Evolutionary conservation across 2,113 vertebrate species (phyloP).

Genomic region (Hoplias malabaricus): DNA sequence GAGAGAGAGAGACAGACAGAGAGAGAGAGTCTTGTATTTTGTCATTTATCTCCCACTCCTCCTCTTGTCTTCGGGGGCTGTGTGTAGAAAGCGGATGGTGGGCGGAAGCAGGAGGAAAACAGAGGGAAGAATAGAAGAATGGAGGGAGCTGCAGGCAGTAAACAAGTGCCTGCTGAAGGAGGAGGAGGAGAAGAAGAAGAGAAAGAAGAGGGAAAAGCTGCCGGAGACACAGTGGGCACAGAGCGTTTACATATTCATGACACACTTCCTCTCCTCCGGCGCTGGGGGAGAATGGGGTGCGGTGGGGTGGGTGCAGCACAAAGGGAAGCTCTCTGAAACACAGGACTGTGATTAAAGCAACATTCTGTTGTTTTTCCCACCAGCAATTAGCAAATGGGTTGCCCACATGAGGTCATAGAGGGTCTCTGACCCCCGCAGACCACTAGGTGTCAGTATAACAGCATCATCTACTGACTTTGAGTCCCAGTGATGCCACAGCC

Average conservation of each 20-base stretch:
- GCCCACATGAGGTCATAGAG: no score
- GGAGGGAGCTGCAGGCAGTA: neutral
- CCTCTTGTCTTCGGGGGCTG: neutral
- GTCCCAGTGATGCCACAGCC: no score
- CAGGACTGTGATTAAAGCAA: no score
- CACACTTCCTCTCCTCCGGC: neutral
- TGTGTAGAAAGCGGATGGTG: neutral
- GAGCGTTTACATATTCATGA: slow-evolving; percentile 3
- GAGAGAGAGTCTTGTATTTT: neutral
- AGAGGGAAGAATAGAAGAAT: neutral
- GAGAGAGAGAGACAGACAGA: slow-evolving; percentile 15
- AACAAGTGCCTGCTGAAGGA: neutral
- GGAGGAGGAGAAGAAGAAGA: neutral
- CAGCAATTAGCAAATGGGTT: no score
- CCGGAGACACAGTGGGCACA: neutral
- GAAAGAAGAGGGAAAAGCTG: neutral
- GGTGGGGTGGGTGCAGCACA: no score
- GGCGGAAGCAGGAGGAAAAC: neutral
- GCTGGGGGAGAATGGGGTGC: neutral
- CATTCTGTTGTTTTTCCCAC: no score
- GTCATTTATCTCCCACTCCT: slow-evolving; percentile 9
- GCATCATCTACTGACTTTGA: no score
- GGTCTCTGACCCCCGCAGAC: no score
- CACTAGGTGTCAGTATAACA: no score
- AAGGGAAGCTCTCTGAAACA: no score